Percentiles rank a stretch among this genome's conserved stretches.
phyloP scores from a whole-genome alignment of 1,140 invertebrate genomes.

The Bombus breviceps region DNA sequence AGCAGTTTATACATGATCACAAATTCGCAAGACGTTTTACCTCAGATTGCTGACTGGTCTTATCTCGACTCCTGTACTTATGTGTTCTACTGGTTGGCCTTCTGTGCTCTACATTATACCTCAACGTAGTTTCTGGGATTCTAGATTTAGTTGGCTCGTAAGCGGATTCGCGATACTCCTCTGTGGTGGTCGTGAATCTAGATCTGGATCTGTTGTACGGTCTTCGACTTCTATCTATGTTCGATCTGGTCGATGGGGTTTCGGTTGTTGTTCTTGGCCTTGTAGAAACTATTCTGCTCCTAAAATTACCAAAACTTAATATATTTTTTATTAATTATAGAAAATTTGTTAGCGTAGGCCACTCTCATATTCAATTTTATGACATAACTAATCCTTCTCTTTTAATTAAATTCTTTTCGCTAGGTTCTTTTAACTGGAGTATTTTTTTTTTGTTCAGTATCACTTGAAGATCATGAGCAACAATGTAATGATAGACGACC shows the following conservation, averaged over 20 bases:
- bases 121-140: slow-evolving; percentile 70
- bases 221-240: slow-evolving; percentile 71
- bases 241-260: slow-evolving; percentile 56
- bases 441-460: too few species aligned
- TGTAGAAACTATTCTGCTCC: slow-evolving; percentile 39
- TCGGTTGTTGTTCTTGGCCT: slow-evolving; percentile 68
- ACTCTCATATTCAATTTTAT: too few species aligned
- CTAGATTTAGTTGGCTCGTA: slow-evolving; percentile 76
- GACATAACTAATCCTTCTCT: too few species aligned
- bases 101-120: slow-evolving; percentile 68
- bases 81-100: slow-evolving; percentile 66
- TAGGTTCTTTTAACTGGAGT: too few species aligned
- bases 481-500: too few species aligned
- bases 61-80: slow-evolving; percentile 67
- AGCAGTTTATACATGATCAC: neutral
- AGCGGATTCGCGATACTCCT: slow-evolving; percentile 74
- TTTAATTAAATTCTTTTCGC: neutral
- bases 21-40: slow-evolving; percentile 34
- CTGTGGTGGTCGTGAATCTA: slow-evolving; percentile 73
- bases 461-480: too few species aligned
- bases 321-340: neutral
- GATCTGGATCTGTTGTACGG: slow-evolving; percentile 77
- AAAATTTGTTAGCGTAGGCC: neutral
- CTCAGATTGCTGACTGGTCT: slow-evolving; percentile 51
- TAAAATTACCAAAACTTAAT: slow-evolving; percentile 13